Percentiles rank a stretch among this genome's conserved stretches.
These are phyloP conservation scores for Paralvinella palmiformis DNA, from an alignment of 1,140 invertebrate species.

Conservation along the genomic window DNA sequence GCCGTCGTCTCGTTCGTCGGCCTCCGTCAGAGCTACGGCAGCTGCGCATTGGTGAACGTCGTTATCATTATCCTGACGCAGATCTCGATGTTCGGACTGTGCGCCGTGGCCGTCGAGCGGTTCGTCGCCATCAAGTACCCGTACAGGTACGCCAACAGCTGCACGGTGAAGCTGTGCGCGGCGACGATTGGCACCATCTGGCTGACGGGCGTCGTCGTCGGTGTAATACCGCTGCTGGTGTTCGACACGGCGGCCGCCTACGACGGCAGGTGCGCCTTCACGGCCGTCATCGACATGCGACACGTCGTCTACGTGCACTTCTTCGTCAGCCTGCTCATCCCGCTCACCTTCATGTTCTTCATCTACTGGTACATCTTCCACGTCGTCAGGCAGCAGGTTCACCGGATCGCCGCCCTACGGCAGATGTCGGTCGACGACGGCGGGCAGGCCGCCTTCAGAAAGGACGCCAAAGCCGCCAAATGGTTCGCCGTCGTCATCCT, in stretches of 20 bases:
- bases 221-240: constrained; percentile 17
- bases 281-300: constrained; percentile 18
- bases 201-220: constrained; percentile 9
- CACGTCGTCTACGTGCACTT: constrained; percentile 22
- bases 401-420: constrained; percentile 6
- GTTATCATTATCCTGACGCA: constrained; percentile 15
- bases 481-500: constrained; percentile 82
- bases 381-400: constrained; percentile 46
- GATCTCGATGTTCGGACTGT: constrained; percentile 20
- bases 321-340: constrained; percentile 17
- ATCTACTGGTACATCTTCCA: constrained; percentile 11
- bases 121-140: constrained; percentile 69
- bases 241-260: constrained; percentile 12
- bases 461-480: constrained; percentile 64
- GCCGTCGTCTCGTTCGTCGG: not conserved
- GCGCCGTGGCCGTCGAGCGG: constrained; percentile 51
- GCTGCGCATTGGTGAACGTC: not conserved
- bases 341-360: constrained; percentile 13
- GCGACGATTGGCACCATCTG: constrained; percentile 16
- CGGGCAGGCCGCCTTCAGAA: not conserved
- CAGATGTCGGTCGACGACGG: not conserved
- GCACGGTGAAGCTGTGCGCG: constrained; percentile 16
- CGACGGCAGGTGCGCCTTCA: constrained; percentile 21
- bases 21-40: not conserved
- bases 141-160: constrained; percentile 16